A percentile compares a stretch with the other conserved stretches of the same genome.
These are phyloP conservation scores for Podarcis siculus DNA, from an alignment of 2,797 vertebrate species.

Conservation along the genomic window DNA sequence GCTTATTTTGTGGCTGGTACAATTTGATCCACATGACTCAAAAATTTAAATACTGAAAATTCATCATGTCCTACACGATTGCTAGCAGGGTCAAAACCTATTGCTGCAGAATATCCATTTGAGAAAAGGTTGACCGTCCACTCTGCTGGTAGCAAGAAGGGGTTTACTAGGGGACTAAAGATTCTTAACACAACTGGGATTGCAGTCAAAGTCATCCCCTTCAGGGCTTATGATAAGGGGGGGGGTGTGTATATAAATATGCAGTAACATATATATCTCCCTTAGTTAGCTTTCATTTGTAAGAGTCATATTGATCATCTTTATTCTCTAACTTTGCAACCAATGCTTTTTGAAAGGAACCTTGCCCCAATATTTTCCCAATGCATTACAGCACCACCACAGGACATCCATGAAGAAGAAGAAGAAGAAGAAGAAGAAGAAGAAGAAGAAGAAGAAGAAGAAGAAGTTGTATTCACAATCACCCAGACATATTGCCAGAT, in stretches of 20 bases:
- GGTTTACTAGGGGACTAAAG: background rate
- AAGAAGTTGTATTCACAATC: background rate
- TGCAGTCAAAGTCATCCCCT: background rate
- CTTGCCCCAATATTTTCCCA: background rate
- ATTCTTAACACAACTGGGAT: background rate
- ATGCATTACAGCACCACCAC: background rate
- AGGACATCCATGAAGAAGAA: background rate
- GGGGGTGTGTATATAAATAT: no score
- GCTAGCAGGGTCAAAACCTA: background rate
- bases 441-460: background rate
- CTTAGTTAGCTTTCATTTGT: background rate
- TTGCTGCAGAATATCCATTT: background rate
- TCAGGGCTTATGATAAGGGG: background rate
- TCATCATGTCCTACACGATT: background rate
- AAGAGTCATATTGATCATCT: background rate
- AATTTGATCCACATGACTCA: constrained; percentile 3
- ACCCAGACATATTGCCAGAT: background rate
- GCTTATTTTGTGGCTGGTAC: background rate
- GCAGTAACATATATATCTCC: background rate
- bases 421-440: no score
- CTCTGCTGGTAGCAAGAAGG: background rate
- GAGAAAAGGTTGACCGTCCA: background rate
- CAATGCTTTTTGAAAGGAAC: background rate
- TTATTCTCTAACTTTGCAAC: background rate
- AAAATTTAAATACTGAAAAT: background rate